Evolutionary conservation across 2,797 vertebrate species (phyloP).

Genomic region (Sebastes taczanowskii): DNA sequence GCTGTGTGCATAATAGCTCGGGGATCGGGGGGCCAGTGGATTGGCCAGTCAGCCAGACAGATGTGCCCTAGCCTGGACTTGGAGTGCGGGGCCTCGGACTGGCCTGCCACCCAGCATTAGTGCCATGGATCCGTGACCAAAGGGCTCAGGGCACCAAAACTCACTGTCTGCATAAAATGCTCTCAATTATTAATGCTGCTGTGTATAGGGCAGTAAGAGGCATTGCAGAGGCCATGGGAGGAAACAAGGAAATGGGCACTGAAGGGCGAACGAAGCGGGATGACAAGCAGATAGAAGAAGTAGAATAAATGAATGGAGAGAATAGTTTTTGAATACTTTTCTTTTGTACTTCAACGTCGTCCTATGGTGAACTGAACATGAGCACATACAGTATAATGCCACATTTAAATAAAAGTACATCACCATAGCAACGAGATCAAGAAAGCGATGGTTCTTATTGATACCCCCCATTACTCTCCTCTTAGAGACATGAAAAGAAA

Average conservation of each 20-base stretch:
- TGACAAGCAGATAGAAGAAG: neutral
- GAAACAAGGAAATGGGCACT: conserved; percentile 6
- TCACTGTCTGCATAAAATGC: conserved; percentile 69
- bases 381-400: neutral
- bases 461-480: neutral
- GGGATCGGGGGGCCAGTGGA: conserved; percentile 35
- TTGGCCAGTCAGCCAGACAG: conserved; percentile 65
- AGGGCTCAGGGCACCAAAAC: conserved; percentile 60
- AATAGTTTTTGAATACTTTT: neutral
- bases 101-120: conserved; percentile 67
- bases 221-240: conserved; percentile 10
- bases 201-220: conserved; percentile 46
- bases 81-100: conserved; percentile 34
- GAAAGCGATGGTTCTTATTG: neutral
- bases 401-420: conserved; percentile 7
- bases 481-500: neutral
- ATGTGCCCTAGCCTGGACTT: conserved; percentile 53
- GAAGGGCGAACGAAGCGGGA: neutral
- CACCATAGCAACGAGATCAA: conserved; percentile 30
- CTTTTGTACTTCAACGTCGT: neutral
- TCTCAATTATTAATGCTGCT: conserved; percentile 75
- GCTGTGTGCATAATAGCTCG: conserved; percentile 49
- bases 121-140: conserved; percentile 63
- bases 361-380: neutral
- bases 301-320: neutral